Evolutionary conservation across 2,797 vertebrate species (phyloP), one percentile per base, ranked within the genome.

Genomic region (Triplophysa yarkandensis): DNA sequence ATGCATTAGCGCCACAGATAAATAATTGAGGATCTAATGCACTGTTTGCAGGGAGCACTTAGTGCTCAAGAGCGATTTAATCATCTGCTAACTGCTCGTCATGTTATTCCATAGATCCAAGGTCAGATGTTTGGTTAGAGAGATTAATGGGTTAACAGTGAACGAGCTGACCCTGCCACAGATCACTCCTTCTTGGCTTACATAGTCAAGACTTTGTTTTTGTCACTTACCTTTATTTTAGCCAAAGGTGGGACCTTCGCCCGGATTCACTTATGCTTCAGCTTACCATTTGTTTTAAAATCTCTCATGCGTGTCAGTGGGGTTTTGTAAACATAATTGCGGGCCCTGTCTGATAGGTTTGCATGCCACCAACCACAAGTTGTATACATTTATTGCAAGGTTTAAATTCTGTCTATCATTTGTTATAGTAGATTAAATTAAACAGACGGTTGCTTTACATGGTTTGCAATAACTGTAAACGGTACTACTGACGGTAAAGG

Each of bases 1-100:
- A 68, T 72, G 55, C 54, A 55, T 64, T 69, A 58, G 67, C 14
- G n/a, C 28, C 32, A 41, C 30, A 55, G 46, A 81, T 84, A 71
- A 83, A 84, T 84, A 82, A 80, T 82, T 78, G 55, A 83, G 70
- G 61, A 66, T 77, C 52, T 77, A 69, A 77, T 82, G 72, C 78
- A 82, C 78, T 81, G 68, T 77, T 82, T 78, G 63, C 54, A 79
- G 71, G 69, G 74, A 79, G 80, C 82, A 83, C 83, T 84, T 82
- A 83, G 77, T 79, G 71, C 70, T 81, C 58, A 80, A 76, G 72
- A 78, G 81, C 48, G 79, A 82, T 86, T 86, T 83, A 84, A 86
- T 84, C 82, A 84, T 76, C n/a, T 39, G 46, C 43, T 77, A 77
- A 77, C 80, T 75, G 63, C 73, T 80, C 17, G 73, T 46, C 32